A percentile compares a stretch with the other conserved stretches of the same genome.
Evolutionary conservation across 2,888 invertebrate species (phyloP).

Genomic region (Aleiodes testaceus): DNA sequence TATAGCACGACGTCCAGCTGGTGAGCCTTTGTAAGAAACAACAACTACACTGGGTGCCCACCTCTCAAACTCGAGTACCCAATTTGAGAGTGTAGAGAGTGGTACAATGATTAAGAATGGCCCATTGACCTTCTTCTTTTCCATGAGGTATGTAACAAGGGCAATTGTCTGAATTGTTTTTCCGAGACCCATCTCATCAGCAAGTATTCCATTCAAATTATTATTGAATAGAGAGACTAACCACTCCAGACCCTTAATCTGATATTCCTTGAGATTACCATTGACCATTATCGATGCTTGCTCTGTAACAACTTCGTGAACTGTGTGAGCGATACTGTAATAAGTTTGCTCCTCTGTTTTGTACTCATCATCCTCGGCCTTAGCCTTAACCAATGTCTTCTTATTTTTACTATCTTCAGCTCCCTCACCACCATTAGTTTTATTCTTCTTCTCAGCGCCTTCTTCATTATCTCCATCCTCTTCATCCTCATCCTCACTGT

Average conservation of each 20-base stretch:
- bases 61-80: conserved; percentile 99
- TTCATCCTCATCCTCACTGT: conserved; percentile 79
- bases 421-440: conserved; percentile 48
- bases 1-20: conserved; percentile 87
- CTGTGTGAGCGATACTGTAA: conserved; percentile 98
- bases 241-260: conserved; percentile 98
- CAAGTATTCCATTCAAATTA: conserved; percentile 98
- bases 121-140: conserved; percentile 97
- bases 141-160: conserved; percentile 97
- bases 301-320: conserved; percentile 94
- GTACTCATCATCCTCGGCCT: conserved; percentile 97
- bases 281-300: conserved; percentile 96
- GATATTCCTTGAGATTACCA: conserved; percentile 97
- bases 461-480: conserved; percentile 76
- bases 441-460: conserved; percentile 57
- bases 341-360: conserved; percentile 96
- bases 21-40: conserved; percentile 95
- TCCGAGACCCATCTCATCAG: conserved; percentile 99
- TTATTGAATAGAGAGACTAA: conserved; percentile 98
- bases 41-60: conserved; percentile 97
- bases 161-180: conserved; percentile 99
- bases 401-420: conserved; percentile 76
- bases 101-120: conserved; percentile 99
- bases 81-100: conserved; percentile 98
- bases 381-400: conserved; percentile 87